Evolutionary conservation across 2,113 vertebrate genomes (phyloP).

Genomic region (Pedionomus torquatus): DNA sequence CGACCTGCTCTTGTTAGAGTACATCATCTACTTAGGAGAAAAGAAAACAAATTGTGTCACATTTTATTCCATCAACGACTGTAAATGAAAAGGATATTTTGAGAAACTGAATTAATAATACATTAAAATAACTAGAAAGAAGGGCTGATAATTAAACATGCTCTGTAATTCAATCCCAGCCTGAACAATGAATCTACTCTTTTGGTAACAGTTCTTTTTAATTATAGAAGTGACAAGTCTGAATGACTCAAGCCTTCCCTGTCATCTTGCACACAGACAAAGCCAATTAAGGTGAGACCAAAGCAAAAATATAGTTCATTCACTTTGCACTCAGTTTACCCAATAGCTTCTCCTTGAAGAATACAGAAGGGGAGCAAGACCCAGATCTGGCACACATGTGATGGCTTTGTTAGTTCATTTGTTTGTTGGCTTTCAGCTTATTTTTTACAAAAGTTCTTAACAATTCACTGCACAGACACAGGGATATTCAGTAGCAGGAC

Average conservation of each 20-base stretch:
- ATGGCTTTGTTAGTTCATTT: not conserved
- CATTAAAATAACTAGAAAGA: conserved; percentile 69
- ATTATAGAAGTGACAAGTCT: conserved; percentile 61
- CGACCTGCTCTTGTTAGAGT: conserved; percentile 70
- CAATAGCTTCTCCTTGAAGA: not conserved
- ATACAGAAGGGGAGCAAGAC: not conserved
- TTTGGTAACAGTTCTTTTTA: conserved; percentile 65
- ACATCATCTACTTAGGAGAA: conserved; percentile 70
- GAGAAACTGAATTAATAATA: conserved; percentile 70
- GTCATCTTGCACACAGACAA: conserved; percentile 29
- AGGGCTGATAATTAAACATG: conserved; percentile 66
- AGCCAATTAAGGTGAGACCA: conserved; percentile 49
- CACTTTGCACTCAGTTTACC: not conserved
- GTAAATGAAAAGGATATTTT: conserved; percentile 72
- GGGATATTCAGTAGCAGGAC: not conserved
- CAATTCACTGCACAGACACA: not conserved
- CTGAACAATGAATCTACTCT: conserved; percentile 51
- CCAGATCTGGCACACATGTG: not conserved
- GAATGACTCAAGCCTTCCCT: conserved; percentile 44
- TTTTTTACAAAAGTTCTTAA: not conserved
- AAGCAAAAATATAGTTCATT: not conserved
- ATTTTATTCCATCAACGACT: conserved; percentile 69
- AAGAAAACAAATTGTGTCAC: conserved; percentile 75
- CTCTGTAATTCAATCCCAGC: conserved; percentile 56
- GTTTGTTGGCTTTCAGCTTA: not conserved